These are phyloP conservation scores for Sesamia nonagrioides DNA, from an alignment of 1,140 invertebrate genomes.

Conservation along the genomic window DNA sequence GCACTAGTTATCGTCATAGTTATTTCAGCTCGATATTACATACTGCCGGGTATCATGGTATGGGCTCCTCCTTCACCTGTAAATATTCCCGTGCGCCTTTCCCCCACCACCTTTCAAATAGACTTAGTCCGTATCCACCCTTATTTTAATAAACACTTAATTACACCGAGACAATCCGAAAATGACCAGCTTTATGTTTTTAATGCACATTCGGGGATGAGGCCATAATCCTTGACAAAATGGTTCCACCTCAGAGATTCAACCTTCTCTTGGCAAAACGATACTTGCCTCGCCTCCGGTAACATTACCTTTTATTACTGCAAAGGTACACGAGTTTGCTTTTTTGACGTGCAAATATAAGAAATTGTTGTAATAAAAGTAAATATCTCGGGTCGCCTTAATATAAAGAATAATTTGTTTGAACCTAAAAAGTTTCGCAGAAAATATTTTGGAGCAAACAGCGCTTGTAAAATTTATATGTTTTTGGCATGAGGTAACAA, in stretches of 20 bases:
- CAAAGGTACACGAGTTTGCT: conserved; percentile 71
- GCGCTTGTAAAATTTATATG: conserved; percentile 43
- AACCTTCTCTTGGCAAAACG: conserved; percentile 62
- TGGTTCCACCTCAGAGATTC: conserved; percentile 67
- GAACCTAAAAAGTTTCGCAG: conserved; percentile 37
- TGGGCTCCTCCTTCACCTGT: not conserved
- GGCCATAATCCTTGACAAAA: conserved; percentile 66
- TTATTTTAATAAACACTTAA: conserved; percentile 49
- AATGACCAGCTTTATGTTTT: conserved; percentile 59
- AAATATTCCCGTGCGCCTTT: not conserved
- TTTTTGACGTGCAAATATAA: conserved; percentile 69
- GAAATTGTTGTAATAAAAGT: conserved; percentile 61
- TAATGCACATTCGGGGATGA: conserved; percentile 62
- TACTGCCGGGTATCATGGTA: too few relatives aligned
- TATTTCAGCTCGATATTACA: too few relatives aligned
- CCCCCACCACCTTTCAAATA: not conserved
- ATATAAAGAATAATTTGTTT: conserved; percentile 55
- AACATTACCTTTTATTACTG: conserved; percentile 77
- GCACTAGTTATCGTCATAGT: too few relatives aligned
- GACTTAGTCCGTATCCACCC: not conserved
- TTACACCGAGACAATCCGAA: conserved; percentile 47
- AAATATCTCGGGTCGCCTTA: conserved; percentile 56
- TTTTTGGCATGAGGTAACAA: conserved; percentile 8
- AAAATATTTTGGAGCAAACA: conserved; percentile 49
- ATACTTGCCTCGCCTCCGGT: conserved; percentile 59